Percentiles rank a stretch among this genome's conserved stretches.
Evolutionary conservation across 37 sponge, comb jelly and placozoan genomes (phyloP).

Genomic region (Ephydatia muelleri): DNA sequence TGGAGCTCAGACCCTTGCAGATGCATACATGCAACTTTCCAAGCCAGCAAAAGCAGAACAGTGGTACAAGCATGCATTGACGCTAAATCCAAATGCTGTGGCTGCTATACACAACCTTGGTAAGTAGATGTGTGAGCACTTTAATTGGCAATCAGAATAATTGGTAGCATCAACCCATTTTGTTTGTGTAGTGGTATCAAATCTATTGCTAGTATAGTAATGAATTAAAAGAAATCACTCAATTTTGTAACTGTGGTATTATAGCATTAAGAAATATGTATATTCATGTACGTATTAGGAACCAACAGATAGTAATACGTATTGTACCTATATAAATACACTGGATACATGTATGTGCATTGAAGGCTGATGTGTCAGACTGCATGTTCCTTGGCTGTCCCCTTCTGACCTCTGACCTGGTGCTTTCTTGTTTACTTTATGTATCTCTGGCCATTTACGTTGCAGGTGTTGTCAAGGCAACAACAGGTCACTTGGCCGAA

Average conservation of each 20-base stretch:
- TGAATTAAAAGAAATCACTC: too few species aligned
- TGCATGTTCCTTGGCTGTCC: background rate
- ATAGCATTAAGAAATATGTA: too few species aligned
- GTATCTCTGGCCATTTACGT: background rate
- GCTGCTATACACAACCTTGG: conserved; percentile 60
- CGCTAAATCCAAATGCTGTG: conserved; percentile 31
- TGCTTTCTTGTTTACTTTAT: background rate
- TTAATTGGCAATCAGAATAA: too few species aligned
- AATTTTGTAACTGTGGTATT: too few species aligned
- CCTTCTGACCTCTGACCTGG: background rate
- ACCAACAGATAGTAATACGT: too few species aligned
- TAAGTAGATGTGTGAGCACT: conserved; percentile 4
- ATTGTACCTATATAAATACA: too few species aligned
- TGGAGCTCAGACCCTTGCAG: conserved; percentile 6
- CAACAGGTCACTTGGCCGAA: conserved; percentile 9
- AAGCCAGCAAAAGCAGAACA: background rate
- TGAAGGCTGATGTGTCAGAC: background rate
- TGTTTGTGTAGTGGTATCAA: background rate
- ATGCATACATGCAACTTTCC: background rate
- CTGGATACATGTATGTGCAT: too few species aligned
- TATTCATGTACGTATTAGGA: too few species aligned
- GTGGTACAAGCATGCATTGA: background rate
- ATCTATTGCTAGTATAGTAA: too few species aligned
- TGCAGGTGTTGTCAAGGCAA: conserved; percentile 62
- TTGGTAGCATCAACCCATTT: background rate